Evolutionary conservation across 2,797 vertebrate genomes (phyloP), one percentile per base, ranked within the genome.

Genomic region (Cirrhinus mrigala): DNA sequence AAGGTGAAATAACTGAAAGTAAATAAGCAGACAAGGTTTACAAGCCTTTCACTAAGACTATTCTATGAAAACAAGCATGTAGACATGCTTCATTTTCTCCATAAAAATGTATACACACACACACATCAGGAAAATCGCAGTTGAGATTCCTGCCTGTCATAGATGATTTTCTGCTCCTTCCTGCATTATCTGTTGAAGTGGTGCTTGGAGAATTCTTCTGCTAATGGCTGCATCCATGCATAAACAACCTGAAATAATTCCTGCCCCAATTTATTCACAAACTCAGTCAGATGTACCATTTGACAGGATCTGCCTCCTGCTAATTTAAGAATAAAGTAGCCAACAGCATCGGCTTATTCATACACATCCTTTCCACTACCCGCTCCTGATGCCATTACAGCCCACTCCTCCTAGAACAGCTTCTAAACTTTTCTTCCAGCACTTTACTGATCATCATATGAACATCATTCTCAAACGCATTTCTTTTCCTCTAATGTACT

Each of bases 141-240:
- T 29, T 69, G 46, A 82, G 74, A 78, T 91, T 82, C 66, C 84
- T 64, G 81, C 70, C 90, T 92, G 91, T 92, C 92, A 91, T 87
- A 88, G 91, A 90, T 90, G 88, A 93, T 92, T 94, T 92, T 92
- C 90, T 92, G 91, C 91, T 89, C 91, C 87, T 86, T 89, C 87
- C 82, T 90, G 91, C 92, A 92, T 93, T 92, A 93, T 92, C 92
- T 89, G 92, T 87, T 93, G 91, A 93, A 91, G 88, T 88, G 90
- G 84, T 90, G 90, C 93, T 91, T 86, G 46, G 94, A 93, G 93
- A 92, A 89, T 93, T 93, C 71, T 82, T n/a, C 88, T 87, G 91
- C 92, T 94, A 93, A 94, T 92, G 90, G 93, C 90, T 85, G 90
- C 87, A 91, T 92, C 92, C 93, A 92, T 89, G 92, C 89, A 93